Conservation (phyloP, 2,113 vertebrate species). For the Burhinus oedicnemus region DNA sequence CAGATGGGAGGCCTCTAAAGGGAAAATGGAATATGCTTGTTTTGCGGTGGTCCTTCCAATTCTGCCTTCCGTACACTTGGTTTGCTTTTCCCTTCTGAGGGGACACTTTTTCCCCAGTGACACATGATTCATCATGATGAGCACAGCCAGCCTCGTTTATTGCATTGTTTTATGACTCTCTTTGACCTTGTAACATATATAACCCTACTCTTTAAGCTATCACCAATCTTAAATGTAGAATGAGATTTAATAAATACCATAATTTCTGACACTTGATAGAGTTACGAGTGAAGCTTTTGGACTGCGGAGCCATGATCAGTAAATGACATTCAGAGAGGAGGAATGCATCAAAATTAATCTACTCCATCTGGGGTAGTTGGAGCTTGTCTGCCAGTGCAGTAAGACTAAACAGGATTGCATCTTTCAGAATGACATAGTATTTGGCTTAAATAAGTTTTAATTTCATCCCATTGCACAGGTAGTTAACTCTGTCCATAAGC, state of each 20-base stretch:
- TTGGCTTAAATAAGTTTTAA: background rate
- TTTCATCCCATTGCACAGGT: background rate
- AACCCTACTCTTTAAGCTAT: background rate
- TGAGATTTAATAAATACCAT: background rate
- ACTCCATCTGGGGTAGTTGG: slow-evolving; percentile 30
- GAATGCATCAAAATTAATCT: slow-evolving; percentile 10
- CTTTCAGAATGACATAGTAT: background rate
- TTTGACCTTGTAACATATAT: background rate
- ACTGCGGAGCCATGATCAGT: background rate
- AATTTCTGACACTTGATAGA: background rate
- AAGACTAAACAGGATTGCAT: background rate
- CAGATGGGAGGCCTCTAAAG: slow-evolving; percentile 20
- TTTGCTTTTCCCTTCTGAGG: background rate
- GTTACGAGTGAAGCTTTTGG: background rate
- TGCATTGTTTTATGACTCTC: background rate
- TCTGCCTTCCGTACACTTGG: background rate
- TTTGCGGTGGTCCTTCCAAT: background rate
- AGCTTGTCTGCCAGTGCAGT: background rate
- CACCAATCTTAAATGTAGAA: background rate
- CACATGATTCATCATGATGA: background rate
- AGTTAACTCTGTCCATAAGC: background rate
- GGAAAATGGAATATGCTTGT: background rate
- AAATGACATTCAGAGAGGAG: background rate
- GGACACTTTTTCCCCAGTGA: background rate
- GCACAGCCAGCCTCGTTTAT: background rate